These are phyloP conservation scores for Drosophila pseudoobscura DNA, from an alignment of 1,140 invertebrate species.

Conservation along the genomic window DNA sequence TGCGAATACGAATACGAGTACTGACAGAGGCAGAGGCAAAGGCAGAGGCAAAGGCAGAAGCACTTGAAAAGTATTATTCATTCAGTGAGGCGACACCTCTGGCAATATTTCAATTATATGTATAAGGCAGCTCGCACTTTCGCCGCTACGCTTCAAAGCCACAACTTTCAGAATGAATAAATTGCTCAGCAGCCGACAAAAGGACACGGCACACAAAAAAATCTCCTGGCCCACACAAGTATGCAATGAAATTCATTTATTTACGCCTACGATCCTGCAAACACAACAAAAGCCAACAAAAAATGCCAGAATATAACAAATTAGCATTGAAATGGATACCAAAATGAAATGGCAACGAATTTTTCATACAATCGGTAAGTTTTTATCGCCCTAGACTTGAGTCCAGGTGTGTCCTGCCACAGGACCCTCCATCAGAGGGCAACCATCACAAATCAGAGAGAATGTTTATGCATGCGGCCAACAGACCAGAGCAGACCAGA, in stretches of 20 bases:
- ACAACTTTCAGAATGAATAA: constrained; percentile 54
- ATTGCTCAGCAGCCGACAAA: constrained; percentile 23
- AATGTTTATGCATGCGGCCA: constrained; percentile 35
- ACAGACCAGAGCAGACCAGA: neutral
- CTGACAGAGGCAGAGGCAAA: no score
- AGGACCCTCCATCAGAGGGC: constrained; percentile 19
- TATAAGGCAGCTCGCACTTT: constrained; percentile 22
- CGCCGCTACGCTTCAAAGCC: constrained; percentile 26
- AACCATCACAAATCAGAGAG: constrained; percentile 50
- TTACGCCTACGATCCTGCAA: constrained; percentile 25
- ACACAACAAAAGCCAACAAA: neutral
- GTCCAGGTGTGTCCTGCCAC: constrained; percentile 8
- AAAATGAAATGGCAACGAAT: constrained; percentile 29
- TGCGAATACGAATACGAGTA: no score
- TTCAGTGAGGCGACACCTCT: constrained; percentile 45
- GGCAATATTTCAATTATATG: constrained; percentile 50
- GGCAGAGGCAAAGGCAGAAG: neutral
- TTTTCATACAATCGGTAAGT: constrained; percentile 43
- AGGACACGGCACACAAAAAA: constrained; percentile 8
- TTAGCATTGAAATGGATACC: constrained; percentile 48
- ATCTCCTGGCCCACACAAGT: constrained; percentile 25
- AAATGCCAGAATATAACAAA: constrained; percentile 45
- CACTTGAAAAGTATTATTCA: constrained; percentile 29
- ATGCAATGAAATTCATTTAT: constrained; percentile 56
- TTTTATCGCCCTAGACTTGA: constrained; percentile 37